These are phyloP conservation scores for Mylabris phalerata DNA, from an alignment of 1,140 invertebrate genomes.

Conservation along the genomic window DNA sequence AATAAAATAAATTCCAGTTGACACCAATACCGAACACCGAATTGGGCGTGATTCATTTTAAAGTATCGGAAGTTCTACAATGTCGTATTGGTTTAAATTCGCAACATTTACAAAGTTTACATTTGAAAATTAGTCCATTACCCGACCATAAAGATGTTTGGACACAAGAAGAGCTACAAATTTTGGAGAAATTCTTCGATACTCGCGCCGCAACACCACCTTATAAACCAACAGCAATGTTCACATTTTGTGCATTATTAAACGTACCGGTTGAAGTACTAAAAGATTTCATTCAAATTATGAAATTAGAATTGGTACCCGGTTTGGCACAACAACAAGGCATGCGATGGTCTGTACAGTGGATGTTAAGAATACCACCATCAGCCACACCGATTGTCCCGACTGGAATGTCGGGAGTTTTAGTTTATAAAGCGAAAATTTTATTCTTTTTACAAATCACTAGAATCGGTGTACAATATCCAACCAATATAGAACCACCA, in stretches of 20 bases:
- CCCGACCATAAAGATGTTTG: constrained; percentile 83
- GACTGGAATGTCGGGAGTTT: constrained; percentile 73
- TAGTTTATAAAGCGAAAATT: constrained; percentile 78
- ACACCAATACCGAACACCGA: constrained; percentile 67
- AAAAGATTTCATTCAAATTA: constrained; percentile 87
- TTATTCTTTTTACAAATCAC: constrained; percentile 87
- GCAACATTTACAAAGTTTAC: constrained; percentile 80
- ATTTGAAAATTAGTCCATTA: constrained; percentile 78
- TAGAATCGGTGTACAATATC: constrained; percentile 57
- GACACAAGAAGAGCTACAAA: constrained; percentile 76
- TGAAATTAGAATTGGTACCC: constrained; percentile 72
- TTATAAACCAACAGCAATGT: constrained; percentile 81
- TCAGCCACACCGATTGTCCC: constrained; percentile 76
- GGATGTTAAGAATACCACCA: constrained; percentile 85
- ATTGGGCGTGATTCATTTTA: constrained; percentile 82
- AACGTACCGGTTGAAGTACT: constrained; percentile 77
- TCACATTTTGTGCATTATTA: constrained; percentile 74
- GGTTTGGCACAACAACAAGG: constrained; percentile 57
- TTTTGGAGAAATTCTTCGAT: constrained; percentile 90
- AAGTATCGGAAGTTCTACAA: constrained; percentile 71
- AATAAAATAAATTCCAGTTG: constrained; percentile 45
- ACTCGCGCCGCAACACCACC: constrained; percentile 76
- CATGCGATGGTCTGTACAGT: constrained; percentile 75
- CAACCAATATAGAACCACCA: constrained; percentile 60
- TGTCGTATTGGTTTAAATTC: constrained; percentile 80